Conservation (phyloP, 2,113 vertebrate species). For the Daubentonia madagascariensis region DNA sequence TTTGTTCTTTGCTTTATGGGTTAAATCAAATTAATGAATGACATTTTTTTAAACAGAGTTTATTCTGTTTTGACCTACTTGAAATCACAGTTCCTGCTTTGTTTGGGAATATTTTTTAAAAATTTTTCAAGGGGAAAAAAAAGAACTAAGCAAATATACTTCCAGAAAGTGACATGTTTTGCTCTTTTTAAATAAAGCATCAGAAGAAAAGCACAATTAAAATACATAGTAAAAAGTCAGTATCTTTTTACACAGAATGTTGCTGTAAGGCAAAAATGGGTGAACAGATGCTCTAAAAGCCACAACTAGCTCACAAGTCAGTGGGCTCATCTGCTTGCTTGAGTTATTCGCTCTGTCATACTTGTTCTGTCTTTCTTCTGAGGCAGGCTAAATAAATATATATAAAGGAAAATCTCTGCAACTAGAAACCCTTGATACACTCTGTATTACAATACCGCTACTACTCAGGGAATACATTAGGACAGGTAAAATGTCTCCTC, state of each 20-base stretch:
- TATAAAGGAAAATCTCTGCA: background rate
- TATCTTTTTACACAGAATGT: background rate
- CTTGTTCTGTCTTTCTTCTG: background rate
- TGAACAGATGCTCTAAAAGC: conserved; percentile 20
- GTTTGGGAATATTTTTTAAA: background rate
- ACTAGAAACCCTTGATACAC: background rate
- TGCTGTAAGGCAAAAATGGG: background rate
- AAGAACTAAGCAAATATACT: background rate
- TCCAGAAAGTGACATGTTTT: background rate
- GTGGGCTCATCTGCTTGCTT: background rate
- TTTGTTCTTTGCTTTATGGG: conserved; percentile 19
- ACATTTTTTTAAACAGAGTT: conserved; percentile 7
- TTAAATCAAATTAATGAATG: conserved; percentile 37
- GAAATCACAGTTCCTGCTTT: conserved; percentile 39
- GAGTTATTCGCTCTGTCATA: background rate
- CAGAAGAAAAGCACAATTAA: background rate
- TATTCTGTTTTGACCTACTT: conserved; percentile 41
- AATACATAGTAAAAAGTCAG: background rate
- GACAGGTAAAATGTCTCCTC: background rate
- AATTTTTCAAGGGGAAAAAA: conserved; percentile 1
- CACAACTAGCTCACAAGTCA: background rate
- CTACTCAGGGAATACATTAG: background rate
- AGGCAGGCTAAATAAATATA: background rate
- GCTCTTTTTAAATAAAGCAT: conserved; percentile 7
- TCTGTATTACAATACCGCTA: background rate